Base-by-base conservation (phyloP, 2,113 vertebrate species). In the Gracilinanus agilis region DNA sequence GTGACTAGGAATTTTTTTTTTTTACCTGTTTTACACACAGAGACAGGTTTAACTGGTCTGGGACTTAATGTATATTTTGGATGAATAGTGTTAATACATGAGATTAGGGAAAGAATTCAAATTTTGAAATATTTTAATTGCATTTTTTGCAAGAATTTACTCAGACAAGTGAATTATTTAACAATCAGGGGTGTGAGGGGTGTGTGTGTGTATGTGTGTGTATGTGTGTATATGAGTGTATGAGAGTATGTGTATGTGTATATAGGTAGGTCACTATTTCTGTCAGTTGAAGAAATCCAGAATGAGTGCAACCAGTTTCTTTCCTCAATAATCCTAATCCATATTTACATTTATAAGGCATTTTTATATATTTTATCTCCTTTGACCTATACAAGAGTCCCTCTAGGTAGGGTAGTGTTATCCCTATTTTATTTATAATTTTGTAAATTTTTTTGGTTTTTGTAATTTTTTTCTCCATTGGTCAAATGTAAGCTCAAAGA, bases 31-130 rank as follows among this genome's bases (percentile, higher is more conserved):
- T 12, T 53, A 44, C 89, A 53, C 44, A 93, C 53, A 83, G 0
- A 56, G 89, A 93, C 93, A 96, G 56, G 88, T 89, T 96, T 93
- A 97, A 96, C 53, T 96, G 94, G 34, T 93, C 92, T 89, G 40
- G 54, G 75, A 44, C 54, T 83, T 94, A n/a, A 53, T 94, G 40
- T 55, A 53, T 49, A 29, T 93, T 55, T 53, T 55, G n/a, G 9
- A 24, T 58, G 44, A 7, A 9, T 91, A 40, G 89, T 75, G 95
- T 94, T 95, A 92, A 91, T 92, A 93, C 9, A 94, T 3, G 89
- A 94, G 29, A 9, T 94, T 96, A 44, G 95, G 88, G 67, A 95
- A 94, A 91, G n/a, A 96, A 95, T 53, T 92, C 94, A 92, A 75
- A 40, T 40, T 83, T 40, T 40, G 21, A 83, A 83, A 8, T 83